Conservation (phyloP, 1,140 invertebrate genomes). For the Caenorhabditis elegans region DNA sequence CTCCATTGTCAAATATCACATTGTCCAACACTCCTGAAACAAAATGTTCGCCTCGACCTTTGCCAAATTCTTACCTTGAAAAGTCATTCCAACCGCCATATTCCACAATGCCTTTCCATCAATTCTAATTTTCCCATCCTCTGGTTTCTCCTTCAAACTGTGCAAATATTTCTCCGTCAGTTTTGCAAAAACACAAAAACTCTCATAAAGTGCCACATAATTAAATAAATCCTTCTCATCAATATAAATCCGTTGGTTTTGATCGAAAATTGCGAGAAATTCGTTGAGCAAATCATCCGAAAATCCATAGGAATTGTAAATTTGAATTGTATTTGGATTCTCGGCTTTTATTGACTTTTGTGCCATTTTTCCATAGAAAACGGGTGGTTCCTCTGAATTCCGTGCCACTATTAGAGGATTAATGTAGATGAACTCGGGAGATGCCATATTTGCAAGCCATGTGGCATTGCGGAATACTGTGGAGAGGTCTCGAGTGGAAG, state of each 20-base stretch:
- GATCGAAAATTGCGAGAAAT: background rate
- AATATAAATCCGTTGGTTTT: background rate
- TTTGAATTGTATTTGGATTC: background rate
- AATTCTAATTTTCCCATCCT: background rate
- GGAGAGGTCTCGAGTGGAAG: slow-evolving; percentile 50
- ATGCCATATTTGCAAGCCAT: background rate
- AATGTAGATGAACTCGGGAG: slow-evolving; percentile 50
- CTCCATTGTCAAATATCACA: background rate
- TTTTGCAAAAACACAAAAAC: background rate
- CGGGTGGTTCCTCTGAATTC: background rate
- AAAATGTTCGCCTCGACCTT: no score
- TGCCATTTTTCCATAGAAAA: background rate
- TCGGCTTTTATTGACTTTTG: background rate
- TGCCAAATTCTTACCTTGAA: background rate
- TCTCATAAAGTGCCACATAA: background rate
- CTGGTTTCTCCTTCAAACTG: background rate
- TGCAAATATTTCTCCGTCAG: background rate
- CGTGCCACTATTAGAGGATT: slow-evolving; percentile 50
- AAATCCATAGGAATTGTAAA: slow-evolving; percentile 9
- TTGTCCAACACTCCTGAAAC: background rate
- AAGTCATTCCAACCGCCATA: background rate
- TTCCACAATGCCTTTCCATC: background rate
- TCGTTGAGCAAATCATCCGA: background rate
- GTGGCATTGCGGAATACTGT: slow-evolving; percentile 17
- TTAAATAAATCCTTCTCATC: background rate